These are phyloP conservation scores for Temnothorax curvispinosus DNA, from an alignment of 1,140 invertebrate species.

Conservation along the genomic window DNA sequence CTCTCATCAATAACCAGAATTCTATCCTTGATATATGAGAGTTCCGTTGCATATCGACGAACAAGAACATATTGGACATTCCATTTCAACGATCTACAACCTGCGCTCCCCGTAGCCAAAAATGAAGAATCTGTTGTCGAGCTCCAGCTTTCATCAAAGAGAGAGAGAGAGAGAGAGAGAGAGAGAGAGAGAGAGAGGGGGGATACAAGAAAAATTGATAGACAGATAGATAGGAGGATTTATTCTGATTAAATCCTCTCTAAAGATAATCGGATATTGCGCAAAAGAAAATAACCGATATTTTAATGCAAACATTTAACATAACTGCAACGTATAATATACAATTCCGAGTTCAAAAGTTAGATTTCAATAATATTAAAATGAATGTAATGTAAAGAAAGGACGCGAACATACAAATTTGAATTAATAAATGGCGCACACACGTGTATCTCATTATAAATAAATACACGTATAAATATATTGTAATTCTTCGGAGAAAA, in stretches of 20 bases:
- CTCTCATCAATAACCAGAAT: constrained; percentile 36
- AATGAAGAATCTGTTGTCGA: constrained; percentile 52
- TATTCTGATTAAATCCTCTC: constrained; percentile 43
- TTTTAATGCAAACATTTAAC: neutral
- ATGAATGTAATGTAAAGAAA: neutral
- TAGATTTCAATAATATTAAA: neutral
- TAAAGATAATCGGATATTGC: constrained; percentile 33
- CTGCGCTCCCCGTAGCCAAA: constrained; percentile 21
- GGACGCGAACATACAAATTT: neutral
- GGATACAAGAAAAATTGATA: constrained; percentile 17
- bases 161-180: neutral
- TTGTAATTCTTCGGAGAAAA: neutral
- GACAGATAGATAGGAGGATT: constrained; percentile 13
- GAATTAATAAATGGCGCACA: neutral
- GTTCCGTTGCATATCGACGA: constrained; percentile 43
- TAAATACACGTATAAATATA: neutral
- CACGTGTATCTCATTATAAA: neutral
- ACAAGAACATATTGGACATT: constrained; percentile 50
- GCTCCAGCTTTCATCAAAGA: neutral
- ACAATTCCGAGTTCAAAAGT: neutral
- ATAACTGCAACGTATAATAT: neutral
- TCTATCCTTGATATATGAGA: constrained; percentile 24
- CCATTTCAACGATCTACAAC: constrained; percentile 10
- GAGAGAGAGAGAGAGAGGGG: too few relatives aligned
- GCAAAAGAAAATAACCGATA: constrained; percentile 15